Evolutionary conservation across 2,113 vertebrate species (phyloP).

Genomic region (Brachirus orientalis): DNA sequence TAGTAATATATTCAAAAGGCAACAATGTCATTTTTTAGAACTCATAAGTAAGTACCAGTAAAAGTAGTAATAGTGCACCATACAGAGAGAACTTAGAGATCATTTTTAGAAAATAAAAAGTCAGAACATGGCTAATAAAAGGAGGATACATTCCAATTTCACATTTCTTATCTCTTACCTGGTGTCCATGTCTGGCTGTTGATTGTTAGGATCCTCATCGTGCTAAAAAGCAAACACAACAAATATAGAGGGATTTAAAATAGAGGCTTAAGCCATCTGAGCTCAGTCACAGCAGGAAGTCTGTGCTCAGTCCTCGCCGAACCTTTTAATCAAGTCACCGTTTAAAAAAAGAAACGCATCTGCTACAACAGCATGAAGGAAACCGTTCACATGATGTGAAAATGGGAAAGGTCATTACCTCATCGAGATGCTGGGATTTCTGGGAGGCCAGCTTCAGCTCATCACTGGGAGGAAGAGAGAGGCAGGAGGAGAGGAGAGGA

Average conservation of each 20-base stretch:
- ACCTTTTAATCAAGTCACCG: too few species aligned
- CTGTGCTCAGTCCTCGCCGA: too few species aligned
- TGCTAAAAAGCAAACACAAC: slow-evolving; percentile 74
- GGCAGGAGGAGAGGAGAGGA: slow-evolving; percentile 6
- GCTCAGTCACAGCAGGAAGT: too few species aligned
- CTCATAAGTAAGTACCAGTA: too few species aligned
- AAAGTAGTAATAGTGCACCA: neutral
- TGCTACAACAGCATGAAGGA: slow-evolving; percentile 6
- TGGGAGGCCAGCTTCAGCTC: slow-evolving; percentile 91
- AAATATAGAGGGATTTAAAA: slow-evolving; percentile 34
- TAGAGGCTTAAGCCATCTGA: too few species aligned
- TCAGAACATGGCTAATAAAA: neutral
- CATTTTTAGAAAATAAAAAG: neutral
- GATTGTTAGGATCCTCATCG: slow-evolving; percentile 86
- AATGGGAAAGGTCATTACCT: slow-evolving; percentile 69
- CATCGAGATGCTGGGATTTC: slow-evolving; percentile 86
- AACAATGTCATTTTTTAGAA: too few species aligned
- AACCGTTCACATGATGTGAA: neutral
- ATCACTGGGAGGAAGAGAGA: slow-evolving; percentile 81
- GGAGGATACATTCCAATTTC: neutral
- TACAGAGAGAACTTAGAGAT: neutral
- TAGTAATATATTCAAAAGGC: too few species aligned
- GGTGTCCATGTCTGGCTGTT: slow-evolving; percentile 90
- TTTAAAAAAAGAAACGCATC: too few species aligned
- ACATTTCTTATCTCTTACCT: slow-evolving; percentile 80